phyloP scores from a whole-genome alignment of 2,797 vertebrate species.

The Kryptopterus vitreolus region DNA sequence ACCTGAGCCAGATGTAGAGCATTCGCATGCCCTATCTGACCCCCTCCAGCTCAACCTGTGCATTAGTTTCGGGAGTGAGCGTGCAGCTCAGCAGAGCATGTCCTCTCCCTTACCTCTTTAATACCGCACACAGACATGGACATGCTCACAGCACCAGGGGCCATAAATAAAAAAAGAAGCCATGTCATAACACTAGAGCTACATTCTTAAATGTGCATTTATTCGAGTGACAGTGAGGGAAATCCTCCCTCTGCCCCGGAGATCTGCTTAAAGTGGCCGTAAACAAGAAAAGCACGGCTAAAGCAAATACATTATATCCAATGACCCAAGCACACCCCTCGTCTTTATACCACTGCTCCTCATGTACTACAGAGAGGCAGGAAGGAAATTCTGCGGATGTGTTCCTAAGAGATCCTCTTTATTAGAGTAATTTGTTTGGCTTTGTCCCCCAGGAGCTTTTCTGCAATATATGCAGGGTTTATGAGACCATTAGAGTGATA shows the following conservation, averaged over 20 bases:
- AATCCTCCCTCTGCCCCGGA: background rate
- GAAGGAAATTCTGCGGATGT: slow-evolving; percentile 10
- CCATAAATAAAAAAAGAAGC: background rate
- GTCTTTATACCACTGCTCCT: background rate
- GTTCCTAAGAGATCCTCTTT: slow-evolving; percentile 40
- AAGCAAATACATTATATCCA: slow-evolving; percentile 18
- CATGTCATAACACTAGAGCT: background rate
- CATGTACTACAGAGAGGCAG: slow-evolving; percentile 12
- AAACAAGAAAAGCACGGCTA: background rate
- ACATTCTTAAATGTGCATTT: background rate
- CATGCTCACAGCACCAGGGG: background rate
- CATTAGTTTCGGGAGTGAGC: background rate
- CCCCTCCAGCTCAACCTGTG: background rate
- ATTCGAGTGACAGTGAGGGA: background rate
- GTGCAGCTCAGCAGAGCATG: slow-evolving; percentile 21
- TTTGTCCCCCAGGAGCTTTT: slow-evolving; percentile 39
- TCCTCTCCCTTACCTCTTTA: background rate
- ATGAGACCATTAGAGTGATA: slow-evolving; percentile 49
- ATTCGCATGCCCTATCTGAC: background rate
- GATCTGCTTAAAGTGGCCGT: slow-evolving; percentile 10
- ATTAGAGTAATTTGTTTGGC: slow-evolving; percentile 47
- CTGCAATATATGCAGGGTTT: slow-evolving; percentile 51
- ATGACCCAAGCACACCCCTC: slow-evolving; percentile 12
- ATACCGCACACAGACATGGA: background rate
- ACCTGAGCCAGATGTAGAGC: slow-evolving; percentile 22